These are phyloP conservation scores for Brachyhypopomus occidentalis DNA, from an alignment of 2,113 vertebrate species.

Conservation along the genomic window DNA sequence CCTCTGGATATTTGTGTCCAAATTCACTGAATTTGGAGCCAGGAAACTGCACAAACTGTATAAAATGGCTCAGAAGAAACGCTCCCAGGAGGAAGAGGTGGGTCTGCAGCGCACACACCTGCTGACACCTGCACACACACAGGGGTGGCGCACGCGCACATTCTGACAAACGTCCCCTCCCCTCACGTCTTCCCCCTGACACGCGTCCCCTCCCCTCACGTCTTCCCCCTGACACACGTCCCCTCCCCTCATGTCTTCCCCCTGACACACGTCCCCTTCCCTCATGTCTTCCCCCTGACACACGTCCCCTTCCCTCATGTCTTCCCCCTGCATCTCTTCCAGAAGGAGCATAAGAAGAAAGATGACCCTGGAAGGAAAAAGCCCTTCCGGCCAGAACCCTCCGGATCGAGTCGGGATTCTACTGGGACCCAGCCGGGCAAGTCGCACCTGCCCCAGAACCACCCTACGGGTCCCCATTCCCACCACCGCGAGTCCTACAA, in stretches of 20 bases:
- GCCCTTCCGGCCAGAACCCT: conserved; percentile 85
- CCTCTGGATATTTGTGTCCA: conserved; percentile 99
- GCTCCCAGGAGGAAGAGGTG: conserved; percentile 94
- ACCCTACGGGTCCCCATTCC: conserved; percentile 72
- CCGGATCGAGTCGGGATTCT: conserved; percentile 88
- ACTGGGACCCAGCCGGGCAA: conserved; percentile 83
- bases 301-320: neutral
- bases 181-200: too few relatives aligned
- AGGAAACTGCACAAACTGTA: conserved; percentile 96
- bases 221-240: too few relatives aligned
- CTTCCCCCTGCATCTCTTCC: conserved; percentile 25
- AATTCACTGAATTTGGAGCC: conserved; percentile 98
- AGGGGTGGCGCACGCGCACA: too few relatives aligned
- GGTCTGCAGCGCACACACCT: conserved; percentile 36
- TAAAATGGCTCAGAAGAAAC: conserved; percentile 98
- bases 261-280: too few relatives aligned
- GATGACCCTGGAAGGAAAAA: conserved; percentile 83
- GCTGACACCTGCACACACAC: neutral
- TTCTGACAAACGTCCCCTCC: too few relatives aligned
- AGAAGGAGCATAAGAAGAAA: conserved; percentile 92
- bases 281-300: too few relatives aligned
- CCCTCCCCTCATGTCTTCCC: too few relatives aligned
- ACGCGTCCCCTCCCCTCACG: too few relatives aligned
- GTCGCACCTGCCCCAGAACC: conserved; percentile 74
- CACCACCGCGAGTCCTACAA: conserved; percentile 88